A percentile compares a stretch with the other conserved stretches of the same genome.
Conservation (phyloP, 2,797 vertebrate genomes). For the Toxotes lorentzi region DNA sequence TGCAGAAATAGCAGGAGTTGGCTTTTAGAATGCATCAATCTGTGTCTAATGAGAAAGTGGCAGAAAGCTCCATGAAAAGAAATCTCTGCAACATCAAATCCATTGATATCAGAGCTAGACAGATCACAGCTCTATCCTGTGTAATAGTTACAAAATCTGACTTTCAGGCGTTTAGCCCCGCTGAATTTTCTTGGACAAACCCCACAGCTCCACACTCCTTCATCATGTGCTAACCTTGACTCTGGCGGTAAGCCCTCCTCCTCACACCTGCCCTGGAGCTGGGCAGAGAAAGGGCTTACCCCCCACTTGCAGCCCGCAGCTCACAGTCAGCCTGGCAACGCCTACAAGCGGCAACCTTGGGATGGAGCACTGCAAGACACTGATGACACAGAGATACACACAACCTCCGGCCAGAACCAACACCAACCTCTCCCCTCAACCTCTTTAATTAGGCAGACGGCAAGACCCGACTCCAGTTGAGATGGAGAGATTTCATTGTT, state of each 20-base stretch:
- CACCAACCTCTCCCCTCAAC: constrained; percentile 36
- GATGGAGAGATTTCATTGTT: constrained; percentile 41
- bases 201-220: constrained; percentile 36
- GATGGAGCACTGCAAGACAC: constrained; percentile 70
- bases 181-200: constrained; percentile 55
- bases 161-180: constrained; percentile 53
- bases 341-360: constrained; percentile 75
- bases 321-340: constrained; percentile 75
- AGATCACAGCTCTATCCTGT: background rate
- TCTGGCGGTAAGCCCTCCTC: constrained; percentile 59
- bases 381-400: constrained; percentile 72
- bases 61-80: constrained; percentile 45
- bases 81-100: constrained; percentile 26
- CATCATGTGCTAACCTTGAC: constrained; percentile 70
- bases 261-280: constrained; percentile 76
- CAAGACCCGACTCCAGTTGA: constrained; percentile 36
- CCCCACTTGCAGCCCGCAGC: constrained; percentile 49
- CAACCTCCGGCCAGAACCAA: constrained; percentile 60
- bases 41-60: constrained; percentile 64
- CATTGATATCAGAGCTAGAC: constrained; percentile 12
- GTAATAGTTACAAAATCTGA: constrained; percentile 28
- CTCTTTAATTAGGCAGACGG: constrained; percentile 67
- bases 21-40: constrained; percentile 65
- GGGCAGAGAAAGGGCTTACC: constrained; percentile 58
- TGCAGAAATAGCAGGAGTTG: constrained; percentile 58